Percentiles rank a stretch among this genome's conserved stretches.
These are phyloP conservation scores for Lycaon pictus DNA, from an alignment of 2,113 vertebrate species.

Conservation along the genomic window DNA sequence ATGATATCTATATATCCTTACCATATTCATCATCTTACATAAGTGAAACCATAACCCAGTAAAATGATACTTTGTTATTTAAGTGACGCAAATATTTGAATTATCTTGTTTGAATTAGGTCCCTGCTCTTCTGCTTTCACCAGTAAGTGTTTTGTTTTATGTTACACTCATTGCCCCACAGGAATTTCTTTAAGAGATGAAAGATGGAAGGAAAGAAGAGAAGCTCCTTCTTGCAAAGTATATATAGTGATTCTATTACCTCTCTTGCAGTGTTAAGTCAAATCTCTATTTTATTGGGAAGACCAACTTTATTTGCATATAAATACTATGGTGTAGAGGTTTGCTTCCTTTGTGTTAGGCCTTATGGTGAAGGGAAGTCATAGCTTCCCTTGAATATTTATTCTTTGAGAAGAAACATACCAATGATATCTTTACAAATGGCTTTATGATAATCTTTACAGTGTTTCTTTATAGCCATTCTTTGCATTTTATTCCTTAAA, in stretches of 20 bases:
- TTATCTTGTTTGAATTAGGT: not conserved
- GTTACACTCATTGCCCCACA: not conserved
- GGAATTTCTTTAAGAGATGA: conserved; percentile 24
- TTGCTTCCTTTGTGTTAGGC: not conserved
- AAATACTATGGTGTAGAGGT: not conserved
- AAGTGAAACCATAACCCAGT: not conserved
- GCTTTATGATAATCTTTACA: not conserved
- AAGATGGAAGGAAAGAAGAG: not conserved
- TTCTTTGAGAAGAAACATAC: conserved; percentile 9
- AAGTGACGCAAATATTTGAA: not conserved
- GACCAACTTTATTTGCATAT: not conserved
- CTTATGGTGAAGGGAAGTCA: conserved; percentile 7
- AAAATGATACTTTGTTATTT: conserved; percentile 20
- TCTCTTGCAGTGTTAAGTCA: not conserved
- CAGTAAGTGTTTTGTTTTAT: not conserved
- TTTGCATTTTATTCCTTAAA: conserved; percentile 20
- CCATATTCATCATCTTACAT: not conserved
- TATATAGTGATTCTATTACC: not conserved
- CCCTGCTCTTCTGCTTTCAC: not conserved
- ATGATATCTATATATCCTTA: not conserved
- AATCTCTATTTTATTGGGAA: not conserved
- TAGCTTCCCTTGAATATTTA: not conserved
- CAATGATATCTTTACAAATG: not conserved
- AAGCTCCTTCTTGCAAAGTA: not conserved
- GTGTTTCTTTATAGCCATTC: not conserved